Evolutionary conservation across 2,113 vertebrate genomes (phyloP), one percentile per base, ranked within the genome.

Genomic region (Motacilla alba): DNA sequence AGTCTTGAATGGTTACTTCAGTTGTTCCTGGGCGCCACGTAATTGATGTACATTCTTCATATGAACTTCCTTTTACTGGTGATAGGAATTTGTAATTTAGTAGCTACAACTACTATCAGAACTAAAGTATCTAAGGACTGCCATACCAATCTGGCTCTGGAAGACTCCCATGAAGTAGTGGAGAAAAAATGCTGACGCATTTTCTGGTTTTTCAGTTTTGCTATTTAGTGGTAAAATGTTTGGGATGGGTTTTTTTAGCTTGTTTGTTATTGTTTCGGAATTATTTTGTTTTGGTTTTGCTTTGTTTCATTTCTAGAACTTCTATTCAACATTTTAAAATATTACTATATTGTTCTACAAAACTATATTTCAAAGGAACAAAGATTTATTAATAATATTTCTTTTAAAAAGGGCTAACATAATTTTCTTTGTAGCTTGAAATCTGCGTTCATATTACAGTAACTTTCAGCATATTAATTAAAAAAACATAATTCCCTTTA

Each of bases 401-500:
- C 39, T 79, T 91, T 79, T 83, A 76, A 76, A 52, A 91, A 87
- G 4, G 31, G 69, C 43, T 66, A 76, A 37, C 59, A 13, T 94
- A 37, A 83, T 88, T 85, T 82, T 35, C 39, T 95, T 95, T 91
- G 83, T 75, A 43, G 5, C 35, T 78, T 58, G 74, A 44, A 68
- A 82, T 78, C 77, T 86, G 52, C 66, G 55, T 37, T 88, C 64
- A 53, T 24, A 37, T 41, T 62, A 41, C 11, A 94, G 75, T 94
- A 87, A 70, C 69, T 95, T 94, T 68, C 64, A 91, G 53, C 69
- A 35, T 95, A 84, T 93, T 90, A 81, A 94, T 93, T 96, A 89
- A 95, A 87, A 97, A 93, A 73, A 9, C 55, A 52, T 81, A 91
- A 91, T 87, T 95, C 69, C 64, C 35, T 81, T 94, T 83, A 81